Evolutionary conservation across 2,888 invertebrate genomes (phyloP), one percentile per base, ranked within the genome.

Genomic region (Drosophila meridiana): DNA sequence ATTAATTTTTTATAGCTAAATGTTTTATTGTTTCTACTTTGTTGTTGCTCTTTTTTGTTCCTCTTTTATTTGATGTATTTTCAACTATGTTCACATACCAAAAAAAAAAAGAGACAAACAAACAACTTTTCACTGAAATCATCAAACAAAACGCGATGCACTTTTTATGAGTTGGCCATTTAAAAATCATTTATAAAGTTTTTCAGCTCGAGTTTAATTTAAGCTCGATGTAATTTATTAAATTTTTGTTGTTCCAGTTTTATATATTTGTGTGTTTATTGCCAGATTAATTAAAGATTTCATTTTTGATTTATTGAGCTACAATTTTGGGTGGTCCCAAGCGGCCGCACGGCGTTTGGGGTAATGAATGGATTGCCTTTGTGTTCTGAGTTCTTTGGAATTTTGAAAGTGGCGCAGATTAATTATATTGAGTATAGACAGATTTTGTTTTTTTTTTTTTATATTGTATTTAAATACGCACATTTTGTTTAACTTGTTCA

Each of bases 251-350:
- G 28, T 55, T 38, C 26, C 34, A 34, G 14, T 55, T 63, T 55
- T 50, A 14, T 47, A 47, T 67, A 2, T 45, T 56, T 52, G 9
- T 62, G 30, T 78, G 50, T 56, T 48, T 66, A 42, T 53, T 69
- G 66, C 48, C 72, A 77, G 81, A 79, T 81, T 85, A 83, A 85
- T 85, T 81, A 83, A 70, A 66, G 69, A 75, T 71, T 81, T 83
- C 58, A 30, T 28, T 73, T 81, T 67, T 85, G 83, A 85, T 85
- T 86, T 81, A 85, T 85, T 79, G 53, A 57, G 57, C 65, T 38
- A 68, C 26, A 72, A 20, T 50, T 73, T 80, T 69, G 72, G 70
- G 68, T 71, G 66, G 71, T 52, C 63, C 59, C n/a, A 43, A 57
- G 58, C 57, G 32, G 4, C 8, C 30, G 48, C 30, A 8, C 32